phyloP scores from a whole-genome alignment of 2,888 invertebrate genomes.

The Drosophila ustulata region DNA sequence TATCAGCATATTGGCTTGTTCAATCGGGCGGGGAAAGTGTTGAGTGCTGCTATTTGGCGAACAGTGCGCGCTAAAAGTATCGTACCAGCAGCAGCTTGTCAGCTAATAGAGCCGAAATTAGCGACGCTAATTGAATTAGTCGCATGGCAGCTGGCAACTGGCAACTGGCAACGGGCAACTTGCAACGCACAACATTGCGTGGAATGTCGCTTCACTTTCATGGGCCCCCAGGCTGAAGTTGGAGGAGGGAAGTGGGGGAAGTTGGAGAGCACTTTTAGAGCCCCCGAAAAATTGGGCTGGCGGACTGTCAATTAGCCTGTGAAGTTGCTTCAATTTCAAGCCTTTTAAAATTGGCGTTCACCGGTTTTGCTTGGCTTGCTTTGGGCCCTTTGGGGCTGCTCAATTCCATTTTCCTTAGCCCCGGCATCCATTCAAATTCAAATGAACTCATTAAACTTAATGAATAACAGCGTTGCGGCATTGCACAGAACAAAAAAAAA shows the following conservation, averaged over 20 bases:
- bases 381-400: not conserved
- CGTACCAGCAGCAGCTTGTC: conserved; percentile 43
- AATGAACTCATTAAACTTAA: conserved; percentile 76
- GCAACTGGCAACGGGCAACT: conserved; percentile 7
- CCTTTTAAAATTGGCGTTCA: conserved; percentile 66
- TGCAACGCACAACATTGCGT: conserved; percentile 1
- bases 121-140: conserved; percentile 69
- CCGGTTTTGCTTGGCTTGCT: not conserved
- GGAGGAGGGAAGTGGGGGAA: not conserved
- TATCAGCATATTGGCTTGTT: conserved; percentile 28
- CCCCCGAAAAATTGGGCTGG: conserved; percentile 7
- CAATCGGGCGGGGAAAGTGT: conserved; percentile 25
- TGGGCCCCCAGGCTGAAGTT: not conserved
- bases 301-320: conserved; percentile 59
- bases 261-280: not conserved
- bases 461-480: conserved; percentile 64
- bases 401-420: conserved; percentile 7
- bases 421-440: conserved; percentile 39
- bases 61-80: conserved; percentile 39
- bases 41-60: conserved; percentile 41
- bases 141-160: conserved; percentile 47
- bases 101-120: conserved; percentile 72
- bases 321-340: conserved; percentile 64
- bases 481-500: conserved; percentile 10
- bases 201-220: conserved; percentile 23